phyloP scores from a whole-genome alignment of 2,888 invertebrate genomes.

The Tribolium freemani region DNA sequence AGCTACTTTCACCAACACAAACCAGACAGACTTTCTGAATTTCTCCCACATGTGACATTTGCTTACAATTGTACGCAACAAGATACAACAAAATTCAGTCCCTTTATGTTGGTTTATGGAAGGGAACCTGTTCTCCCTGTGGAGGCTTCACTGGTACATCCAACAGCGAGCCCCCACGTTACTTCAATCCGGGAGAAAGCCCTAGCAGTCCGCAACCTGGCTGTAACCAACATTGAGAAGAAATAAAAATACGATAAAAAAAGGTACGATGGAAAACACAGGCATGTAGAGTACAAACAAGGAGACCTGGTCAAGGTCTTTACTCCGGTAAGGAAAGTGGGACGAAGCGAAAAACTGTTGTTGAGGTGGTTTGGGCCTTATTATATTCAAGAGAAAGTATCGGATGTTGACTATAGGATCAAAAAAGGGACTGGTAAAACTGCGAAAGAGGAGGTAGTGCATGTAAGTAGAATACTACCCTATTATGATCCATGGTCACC shows the following conservation, averaged over 20 bases:
- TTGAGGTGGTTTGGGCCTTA: constrained; percentile 52
- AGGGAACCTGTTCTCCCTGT: constrained; percentile 47
- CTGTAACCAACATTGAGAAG: neutral
- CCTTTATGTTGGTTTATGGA: constrained; percentile 48
- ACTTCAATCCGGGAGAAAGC: constrained; percentile 9
- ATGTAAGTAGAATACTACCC: neutral
- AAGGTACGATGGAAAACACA: constrained; percentile 49
- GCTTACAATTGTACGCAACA: constrained; percentile 51
- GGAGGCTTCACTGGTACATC: constrained; percentile 38
- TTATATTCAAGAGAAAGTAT: constrained; percentile 42
- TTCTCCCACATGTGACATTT: constrained; percentile 46
- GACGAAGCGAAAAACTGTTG: constrained; percentile 49
- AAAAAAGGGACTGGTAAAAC: neutral
- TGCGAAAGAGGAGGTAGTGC: neutral
- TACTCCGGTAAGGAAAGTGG: constrained; percentile 49
- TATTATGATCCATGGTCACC: neutral
- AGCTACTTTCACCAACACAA: constrained; percentile 41
- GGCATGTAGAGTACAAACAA: constrained; percentile 41
- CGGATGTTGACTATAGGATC: constrained; percentile 47
- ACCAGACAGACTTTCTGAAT: constrained; percentile 38
- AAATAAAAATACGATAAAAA: constrained; percentile 46
- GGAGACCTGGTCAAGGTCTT: constrained; percentile 48
- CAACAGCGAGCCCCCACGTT: neutral
- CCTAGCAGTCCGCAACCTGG: constrained; percentile 44
- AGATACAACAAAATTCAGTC: constrained; percentile 46